Evolutionary conservation across 2,113 vertebrate species (phyloP).

Genomic region (Herpetotheres cachinnans): DNA sequence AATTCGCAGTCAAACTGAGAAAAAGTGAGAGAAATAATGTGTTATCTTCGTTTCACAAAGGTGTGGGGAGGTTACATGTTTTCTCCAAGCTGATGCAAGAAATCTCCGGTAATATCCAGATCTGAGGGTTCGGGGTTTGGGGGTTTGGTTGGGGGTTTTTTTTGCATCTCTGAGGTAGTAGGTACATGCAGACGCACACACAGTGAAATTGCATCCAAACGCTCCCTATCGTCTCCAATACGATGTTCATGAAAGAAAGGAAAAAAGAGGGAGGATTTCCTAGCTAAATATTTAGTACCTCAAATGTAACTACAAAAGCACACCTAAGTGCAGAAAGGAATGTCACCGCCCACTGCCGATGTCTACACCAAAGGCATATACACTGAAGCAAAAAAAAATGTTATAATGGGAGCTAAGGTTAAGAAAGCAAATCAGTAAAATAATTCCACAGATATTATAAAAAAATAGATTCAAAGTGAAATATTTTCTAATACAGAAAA

Average conservation of each 20-base stretch:
- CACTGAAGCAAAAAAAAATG: fast-evolving
- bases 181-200: background rate
- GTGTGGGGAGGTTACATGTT: background rate
- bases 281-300: background rate
- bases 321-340: background rate
- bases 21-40: background rate
- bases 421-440: background rate
- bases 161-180: background rate
- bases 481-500: background rate
- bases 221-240: background rate
- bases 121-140: background rate
- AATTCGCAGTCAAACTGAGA: background rate
- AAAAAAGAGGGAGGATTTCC: background rate
- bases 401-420: background rate
- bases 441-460: background rate
- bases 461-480: background rate
- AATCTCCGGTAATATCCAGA: background rate
- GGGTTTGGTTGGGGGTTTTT: background rate
- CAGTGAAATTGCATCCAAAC: background rate
- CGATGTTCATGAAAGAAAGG: background rate
- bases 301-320: background rate
- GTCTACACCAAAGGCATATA: fast-evolving
- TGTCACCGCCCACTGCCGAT: fast-evolving
- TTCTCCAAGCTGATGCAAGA: background rate
- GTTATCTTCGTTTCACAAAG: background rate